Conservation (phyloP, 2,113 vertebrate species). For the Corydoras sp. region DNA sequence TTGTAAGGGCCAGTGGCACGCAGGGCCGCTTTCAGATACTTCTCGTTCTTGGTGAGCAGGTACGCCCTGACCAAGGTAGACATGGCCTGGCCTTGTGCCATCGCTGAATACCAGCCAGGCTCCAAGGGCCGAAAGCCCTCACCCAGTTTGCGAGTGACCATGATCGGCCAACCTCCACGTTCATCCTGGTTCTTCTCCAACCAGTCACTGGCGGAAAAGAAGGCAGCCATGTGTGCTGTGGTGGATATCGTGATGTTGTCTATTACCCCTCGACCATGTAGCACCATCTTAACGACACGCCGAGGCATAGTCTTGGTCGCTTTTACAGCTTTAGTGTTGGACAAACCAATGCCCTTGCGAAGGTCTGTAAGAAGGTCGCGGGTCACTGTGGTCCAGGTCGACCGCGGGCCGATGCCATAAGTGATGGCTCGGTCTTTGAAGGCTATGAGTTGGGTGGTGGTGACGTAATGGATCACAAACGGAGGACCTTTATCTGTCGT, state of each 20-base stretch:
- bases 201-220: conserved; percentile 92
- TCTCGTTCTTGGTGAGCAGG: conserved; percentile 80
- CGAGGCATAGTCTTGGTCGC: conserved; percentile 93
- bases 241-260: conserved; percentile 90
- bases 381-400: conserved; percentile 85
- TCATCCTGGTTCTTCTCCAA: conserved; percentile 92
- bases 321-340: conserved; percentile 94
- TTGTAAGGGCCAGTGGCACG: conserved; percentile 83
- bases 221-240: conserved; percentile 90
- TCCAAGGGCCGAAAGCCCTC: conserved; percentile 90
- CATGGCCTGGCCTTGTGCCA: conserved; percentile 97
- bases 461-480: conserved; percentile 86
- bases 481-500: conserved; percentile 85
- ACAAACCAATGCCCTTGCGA: conserved; percentile 90
- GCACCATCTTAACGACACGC: conserved; percentile 75
- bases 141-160: conserved; percentile 91
- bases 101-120: conserved; percentile 97
- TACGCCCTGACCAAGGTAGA: conserved; percentile 91
- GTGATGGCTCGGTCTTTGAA: conserved; percentile 81
- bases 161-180: conserved; percentile 91
- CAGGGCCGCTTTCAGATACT: conserved; percentile 81
- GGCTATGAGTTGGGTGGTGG: conserved; percentile 80
- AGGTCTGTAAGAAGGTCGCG: conserved; percentile 92
- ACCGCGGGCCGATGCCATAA: conserved; percentile 82
- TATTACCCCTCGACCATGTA: conserved; percentile 76